These are phyloP conservation scores for Lordiphosa mommai DNA, from an alignment of 1,140 invertebrate species.

Conservation along the genomic window DNA sequence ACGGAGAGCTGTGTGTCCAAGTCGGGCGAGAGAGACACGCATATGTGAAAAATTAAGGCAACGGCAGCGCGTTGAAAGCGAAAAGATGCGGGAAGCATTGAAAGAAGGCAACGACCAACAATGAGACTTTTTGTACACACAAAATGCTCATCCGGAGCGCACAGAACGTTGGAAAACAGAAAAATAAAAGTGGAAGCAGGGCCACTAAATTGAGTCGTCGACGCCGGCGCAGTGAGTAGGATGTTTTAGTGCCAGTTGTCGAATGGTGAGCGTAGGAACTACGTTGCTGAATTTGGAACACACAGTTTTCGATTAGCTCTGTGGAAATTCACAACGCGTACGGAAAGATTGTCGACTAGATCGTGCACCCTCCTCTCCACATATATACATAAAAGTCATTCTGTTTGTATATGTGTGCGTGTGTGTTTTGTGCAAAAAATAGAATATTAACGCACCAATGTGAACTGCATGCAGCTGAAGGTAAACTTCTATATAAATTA, in stretches of 20 bases:
- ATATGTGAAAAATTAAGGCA: slow-evolving; percentile 76
- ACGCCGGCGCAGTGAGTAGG: slow-evolving; percentile 60
- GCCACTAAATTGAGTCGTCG: slow-evolving; percentile 71
- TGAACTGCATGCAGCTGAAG: slow-evolving; percentile 38
- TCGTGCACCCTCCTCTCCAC: slow-evolving; percentile 17
- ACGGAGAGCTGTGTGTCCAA: slow-evolving; percentile 50
- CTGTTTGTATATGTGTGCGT: slow-evolving; percentile 16
- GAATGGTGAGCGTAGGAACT: slow-evolving; percentile 36
- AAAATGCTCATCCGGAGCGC: background rate
- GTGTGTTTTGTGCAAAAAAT: slow-evolving; percentile 63
- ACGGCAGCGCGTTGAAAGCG: slow-evolving; percentile 50
- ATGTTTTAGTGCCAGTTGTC: slow-evolving; percentile 27
- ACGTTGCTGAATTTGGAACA: slow-evolving; percentile 52
- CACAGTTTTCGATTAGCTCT: slow-evolving; percentile 51
- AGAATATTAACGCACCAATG: slow-evolving; percentile 35
- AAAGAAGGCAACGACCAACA: slow-evolving; percentile 42
- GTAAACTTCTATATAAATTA: background rate
- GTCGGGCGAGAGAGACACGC: slow-evolving; percentile 9
- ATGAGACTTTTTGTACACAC: slow-evolving; percentile 31
- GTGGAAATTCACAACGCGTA: slow-evolving; percentile 38
- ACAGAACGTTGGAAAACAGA: slow-evolving; percentile 50
- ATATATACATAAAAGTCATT: slow-evolving; percentile 15
- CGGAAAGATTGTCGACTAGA: slow-evolving; percentile 7
- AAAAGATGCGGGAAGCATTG: slow-evolving; percentile 63
- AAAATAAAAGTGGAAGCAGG: slow-evolving; percentile 37